phyloP scores from a whole-genome alignment of 2,797 vertebrate genomes.

The Meda fulgida region DNA sequence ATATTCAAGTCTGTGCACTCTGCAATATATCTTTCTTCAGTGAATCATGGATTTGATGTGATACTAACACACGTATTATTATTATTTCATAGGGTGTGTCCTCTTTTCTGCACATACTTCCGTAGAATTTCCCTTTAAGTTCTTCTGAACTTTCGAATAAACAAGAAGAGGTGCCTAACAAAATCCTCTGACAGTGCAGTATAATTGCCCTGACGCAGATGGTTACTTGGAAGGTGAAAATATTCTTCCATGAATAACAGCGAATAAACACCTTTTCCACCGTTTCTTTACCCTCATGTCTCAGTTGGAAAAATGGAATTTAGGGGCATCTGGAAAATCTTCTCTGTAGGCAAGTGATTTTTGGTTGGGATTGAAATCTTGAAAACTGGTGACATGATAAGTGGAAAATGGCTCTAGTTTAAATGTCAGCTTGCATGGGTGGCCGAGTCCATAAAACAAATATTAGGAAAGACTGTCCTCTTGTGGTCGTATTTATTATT shows the following conservation, averaged over 20 bases:
- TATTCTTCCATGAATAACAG: constrained; percentile 45
- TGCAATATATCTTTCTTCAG: background rate
- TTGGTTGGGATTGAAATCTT: constrained; percentile 18
- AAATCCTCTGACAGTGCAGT: constrained; percentile 39
- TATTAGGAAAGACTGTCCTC: constrained; percentile 55
- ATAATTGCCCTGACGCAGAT: constrained; percentile 52
- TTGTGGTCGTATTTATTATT: constrained; percentile 58
- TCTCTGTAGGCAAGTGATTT: constrained; percentile 6
- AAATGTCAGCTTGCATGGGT: constrained; percentile 28
- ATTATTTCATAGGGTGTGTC: constrained; percentile 18
- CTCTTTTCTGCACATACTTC: constrained; percentile 33
- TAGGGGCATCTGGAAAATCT: constrained; percentile 45
- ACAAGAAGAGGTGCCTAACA: constrained; percentile 15
- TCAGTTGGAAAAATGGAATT: constrained; percentile 54
- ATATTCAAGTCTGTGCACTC: background rate
- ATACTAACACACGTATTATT: constrained; percentile 3
- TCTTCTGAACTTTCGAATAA: constrained; percentile 34
- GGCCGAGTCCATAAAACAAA: constrained; percentile 1
- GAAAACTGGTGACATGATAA: constrained; percentile 45
- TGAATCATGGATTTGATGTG: background rate
- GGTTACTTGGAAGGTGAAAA: constrained; percentile 44
- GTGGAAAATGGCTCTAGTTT: constrained; percentile 36
- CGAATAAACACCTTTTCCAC: constrained; percentile 32
- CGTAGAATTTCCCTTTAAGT: constrained; percentile 36
- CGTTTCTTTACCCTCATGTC: background rate